Conservation (phyloP, 2,888 invertebrate genomes). For the Melieria picta region DNA sequence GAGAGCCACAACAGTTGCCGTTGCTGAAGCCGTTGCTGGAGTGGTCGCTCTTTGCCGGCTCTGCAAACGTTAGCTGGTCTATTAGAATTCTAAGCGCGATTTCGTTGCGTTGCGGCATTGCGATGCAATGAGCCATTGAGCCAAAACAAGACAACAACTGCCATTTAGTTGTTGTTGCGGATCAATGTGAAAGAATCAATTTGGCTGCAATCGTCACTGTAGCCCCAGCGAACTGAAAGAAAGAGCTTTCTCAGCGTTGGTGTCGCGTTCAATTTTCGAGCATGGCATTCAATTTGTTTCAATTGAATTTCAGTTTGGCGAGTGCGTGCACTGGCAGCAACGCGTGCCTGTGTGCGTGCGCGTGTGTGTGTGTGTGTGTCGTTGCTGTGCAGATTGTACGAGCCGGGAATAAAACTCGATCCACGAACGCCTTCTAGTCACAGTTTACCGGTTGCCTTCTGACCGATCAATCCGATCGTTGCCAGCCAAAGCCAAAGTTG, state of each 20-base stretch:
- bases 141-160: background rate
- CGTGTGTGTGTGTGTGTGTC: conserved; percentile 16
- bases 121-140: background rate
- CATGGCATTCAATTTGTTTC: conserved; percentile 6
- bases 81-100: too few species aligned
- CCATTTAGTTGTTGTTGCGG: too few species aligned
- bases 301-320: conserved; percentile 14
- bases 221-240: background rate
- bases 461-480: conserved; percentile 62
- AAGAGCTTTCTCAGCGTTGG: conserved; percentile 26
- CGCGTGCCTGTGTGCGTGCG: background rate
- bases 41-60: too few species aligned
- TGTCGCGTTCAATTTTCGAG: conserved; percentile 14
- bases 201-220: too few species aligned
- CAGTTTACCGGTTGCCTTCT: conserved; percentile 68
- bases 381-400: conserved; percentile 42
- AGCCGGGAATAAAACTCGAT: conserved; percentile 67
- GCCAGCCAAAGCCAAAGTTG: conserved; percentile 14
- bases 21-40: too few species aligned
- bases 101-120: too few species aligned
- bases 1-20: too few species aligned
- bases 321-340: background rate
- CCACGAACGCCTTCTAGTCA: conserved; percentile 64
- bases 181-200: too few species aligned
- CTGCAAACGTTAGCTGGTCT: too few species aligned